A percentile compares a stretch with the other conserved stretches of the same genome.
Conservation (phyloP, 1,140 invertebrate genomes). For the Hypothenemus hampei region DNA sequence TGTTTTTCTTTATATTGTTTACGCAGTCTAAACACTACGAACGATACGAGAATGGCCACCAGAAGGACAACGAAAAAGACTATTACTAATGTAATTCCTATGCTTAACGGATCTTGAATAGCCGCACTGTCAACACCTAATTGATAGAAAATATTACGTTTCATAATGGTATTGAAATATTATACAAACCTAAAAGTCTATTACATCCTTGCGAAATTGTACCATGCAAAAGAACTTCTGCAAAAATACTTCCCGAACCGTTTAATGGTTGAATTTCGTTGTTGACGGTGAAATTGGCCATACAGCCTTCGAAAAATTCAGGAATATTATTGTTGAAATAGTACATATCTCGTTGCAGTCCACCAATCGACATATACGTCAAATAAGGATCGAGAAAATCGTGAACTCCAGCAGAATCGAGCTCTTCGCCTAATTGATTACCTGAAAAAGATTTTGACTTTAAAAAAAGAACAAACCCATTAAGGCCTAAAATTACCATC, state of each 20-base stretch:
- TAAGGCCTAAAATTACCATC: constrained; percentile 55
- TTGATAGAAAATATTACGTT: neutral
- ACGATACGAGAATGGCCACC: constrained; percentile 82
- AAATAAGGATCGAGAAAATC: constrained; percentile 89
- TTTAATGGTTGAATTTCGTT: constrained; percentile 85
- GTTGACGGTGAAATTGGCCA: constrained; percentile 85
- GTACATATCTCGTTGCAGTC: constrained; percentile 54
- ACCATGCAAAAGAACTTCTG: constrained; percentile 61
- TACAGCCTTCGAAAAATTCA: constrained; percentile 76
- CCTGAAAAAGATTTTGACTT: constrained; percentile 2
- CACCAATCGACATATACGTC: constrained; percentile 72
- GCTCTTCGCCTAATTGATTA: constrained; percentile 69
- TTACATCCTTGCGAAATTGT: constrained; percentile 64
- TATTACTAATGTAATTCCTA: constrained; percentile 87
- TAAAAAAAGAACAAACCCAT: neutral
- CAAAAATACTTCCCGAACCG: constrained; percentile 75
- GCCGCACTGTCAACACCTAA: constrained; percentile 69
- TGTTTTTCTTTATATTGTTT: constrained; percentile 79
- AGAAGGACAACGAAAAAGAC: constrained; percentile 89
- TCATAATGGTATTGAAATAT: neutral
- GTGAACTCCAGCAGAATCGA: constrained; percentile 78
- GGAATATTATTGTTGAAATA: constrained; percentile 50
- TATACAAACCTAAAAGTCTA: constrained; percentile 46
- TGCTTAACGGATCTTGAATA: constrained; percentile 78
- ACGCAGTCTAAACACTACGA: constrained; percentile 80